Percentiles rank a stretch among this genome's conserved stretches.
phyloP scores from a whole-genome alignment of 53 echinoderm and acorn worm species.

The Echinometra lucunter region DNA sequence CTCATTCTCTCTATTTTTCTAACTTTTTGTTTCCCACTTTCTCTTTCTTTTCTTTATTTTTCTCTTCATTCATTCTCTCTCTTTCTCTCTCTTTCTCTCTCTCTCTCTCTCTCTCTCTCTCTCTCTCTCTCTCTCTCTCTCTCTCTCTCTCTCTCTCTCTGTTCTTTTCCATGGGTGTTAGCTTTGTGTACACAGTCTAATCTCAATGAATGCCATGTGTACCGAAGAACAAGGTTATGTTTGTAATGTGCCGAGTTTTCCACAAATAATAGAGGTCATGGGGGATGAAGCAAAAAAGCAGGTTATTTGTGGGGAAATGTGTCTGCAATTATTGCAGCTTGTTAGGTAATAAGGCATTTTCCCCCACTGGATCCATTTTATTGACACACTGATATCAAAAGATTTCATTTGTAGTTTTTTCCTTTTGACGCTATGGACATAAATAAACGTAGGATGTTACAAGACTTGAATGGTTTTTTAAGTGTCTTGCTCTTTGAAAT shows the following conservation, averaged over 20 bases:
- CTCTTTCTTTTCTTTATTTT: conserved; percentile 1
- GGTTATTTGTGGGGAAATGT: conserved; percentile 4
- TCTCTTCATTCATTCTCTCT: background rate
- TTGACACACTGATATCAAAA: background rate
- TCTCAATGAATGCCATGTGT: conserved; percentile 42
- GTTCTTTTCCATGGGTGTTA: conserved; percentile 15
- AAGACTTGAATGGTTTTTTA: background rate
- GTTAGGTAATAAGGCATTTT: conserved; percentile 30
- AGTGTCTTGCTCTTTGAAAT: too few species aligned
- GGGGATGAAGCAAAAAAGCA: background rate
- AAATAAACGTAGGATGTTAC: background rate
- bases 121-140: conserved; percentile 49
- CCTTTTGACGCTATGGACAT: background rate
- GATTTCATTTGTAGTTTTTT: background rate
- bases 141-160: conserved; percentile 27
- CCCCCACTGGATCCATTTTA: background rate
- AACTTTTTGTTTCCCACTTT: conserved; percentile 4
- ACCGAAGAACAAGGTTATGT: conserved; percentile 49
- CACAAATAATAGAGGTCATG: conserved; percentile 27
- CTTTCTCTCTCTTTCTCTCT: conserved; percentile 45
- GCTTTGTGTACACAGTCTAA: conserved; percentile 36
- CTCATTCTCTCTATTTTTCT: conserved; percentile 37
- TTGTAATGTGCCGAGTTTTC: conserved; percentile 34
- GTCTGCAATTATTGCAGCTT: background rate
- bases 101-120: background rate